Conservation (phyloP, 2,888 invertebrate genomes). For the Drosophila cognata region DNA sequence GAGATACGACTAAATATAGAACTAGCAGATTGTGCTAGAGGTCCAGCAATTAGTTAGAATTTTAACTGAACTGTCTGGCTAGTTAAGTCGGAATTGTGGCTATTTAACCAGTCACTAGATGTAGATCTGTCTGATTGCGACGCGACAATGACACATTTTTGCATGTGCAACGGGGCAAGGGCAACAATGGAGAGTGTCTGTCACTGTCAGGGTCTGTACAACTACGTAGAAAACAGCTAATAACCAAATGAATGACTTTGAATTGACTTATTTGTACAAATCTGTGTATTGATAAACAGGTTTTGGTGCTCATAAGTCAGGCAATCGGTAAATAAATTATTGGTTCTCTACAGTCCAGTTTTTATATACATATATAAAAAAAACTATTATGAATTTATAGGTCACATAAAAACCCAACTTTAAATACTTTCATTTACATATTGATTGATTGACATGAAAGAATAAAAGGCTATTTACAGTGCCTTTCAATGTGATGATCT, state of each 20-base stretch:
- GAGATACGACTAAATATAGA: constrained; percentile 15
- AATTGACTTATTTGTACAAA: neutral
- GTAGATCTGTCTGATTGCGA: constrained; percentile 32
- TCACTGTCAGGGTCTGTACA: neutral
- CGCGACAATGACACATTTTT: constrained; percentile 33
- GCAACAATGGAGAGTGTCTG: constrained; percentile 38
- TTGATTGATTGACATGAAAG: neutral
- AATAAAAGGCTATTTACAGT: neutral
- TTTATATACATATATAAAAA: neutral
- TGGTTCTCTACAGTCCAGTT: neutral
- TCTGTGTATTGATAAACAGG: constrained; percentile 16
- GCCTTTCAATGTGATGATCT: neutral
- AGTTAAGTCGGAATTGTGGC: constrained; percentile 37
- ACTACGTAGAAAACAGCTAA: constrained; percentile 8
- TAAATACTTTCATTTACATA: neutral
- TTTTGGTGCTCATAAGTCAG: neutral
- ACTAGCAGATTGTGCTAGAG: constrained; percentile 12
- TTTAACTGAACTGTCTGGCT: constrained; percentile 40
- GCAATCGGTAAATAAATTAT: constrained; percentile 1
- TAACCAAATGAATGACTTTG: neutral
- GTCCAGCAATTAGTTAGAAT: constrained; percentile 47
- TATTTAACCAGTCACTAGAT: constrained; percentile 35
- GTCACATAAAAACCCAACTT: neutral
- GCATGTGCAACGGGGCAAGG: constrained; percentile 38
- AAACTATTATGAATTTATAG: neutral